Conservation (phyloP, 2,113 vertebrate species). For the Sakesphorus luctuosus region DNA sequence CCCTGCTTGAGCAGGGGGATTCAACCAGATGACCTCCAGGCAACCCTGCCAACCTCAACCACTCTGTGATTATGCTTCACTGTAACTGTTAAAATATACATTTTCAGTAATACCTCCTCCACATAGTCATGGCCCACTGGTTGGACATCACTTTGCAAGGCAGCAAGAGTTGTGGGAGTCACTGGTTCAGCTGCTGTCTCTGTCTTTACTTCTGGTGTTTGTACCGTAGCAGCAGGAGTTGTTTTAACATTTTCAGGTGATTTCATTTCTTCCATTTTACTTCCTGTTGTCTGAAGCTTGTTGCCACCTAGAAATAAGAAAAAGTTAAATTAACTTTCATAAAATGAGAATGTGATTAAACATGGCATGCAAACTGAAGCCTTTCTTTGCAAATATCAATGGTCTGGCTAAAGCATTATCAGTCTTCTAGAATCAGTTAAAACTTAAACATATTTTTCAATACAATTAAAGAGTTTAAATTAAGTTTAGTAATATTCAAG, state of each 20-base stretch:
- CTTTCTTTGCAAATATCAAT: background rate
- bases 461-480: background rate
- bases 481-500: background rate
- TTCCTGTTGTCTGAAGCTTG: constrained; percentile 89
- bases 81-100: background rate
- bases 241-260: constrained; percentile 81
- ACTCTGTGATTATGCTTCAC: background rate
- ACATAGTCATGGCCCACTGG: constrained; percentile 98
- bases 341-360: background rate
- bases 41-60: background rate
- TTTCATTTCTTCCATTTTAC: constrained; percentile 89
- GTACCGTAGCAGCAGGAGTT: constrained; percentile 64
- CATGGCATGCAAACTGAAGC: background rate
- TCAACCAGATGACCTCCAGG: background rate
- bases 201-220: constrained; percentile 81
- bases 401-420: background rate
- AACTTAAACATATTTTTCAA: background rate
- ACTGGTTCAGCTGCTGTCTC: constrained; percentile 82
- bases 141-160: constrained; percentile 95
- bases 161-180: constrained; percentile 87
- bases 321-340: background rate
- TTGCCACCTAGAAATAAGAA: constrained; percentile 83
- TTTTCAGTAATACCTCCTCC: constrained; percentile 87
- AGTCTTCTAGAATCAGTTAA: background rate
- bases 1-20: background rate